Base-by-base conservation (phyloP, 2,888 invertebrate species). In the Polymixis flavicincta region DNA sequence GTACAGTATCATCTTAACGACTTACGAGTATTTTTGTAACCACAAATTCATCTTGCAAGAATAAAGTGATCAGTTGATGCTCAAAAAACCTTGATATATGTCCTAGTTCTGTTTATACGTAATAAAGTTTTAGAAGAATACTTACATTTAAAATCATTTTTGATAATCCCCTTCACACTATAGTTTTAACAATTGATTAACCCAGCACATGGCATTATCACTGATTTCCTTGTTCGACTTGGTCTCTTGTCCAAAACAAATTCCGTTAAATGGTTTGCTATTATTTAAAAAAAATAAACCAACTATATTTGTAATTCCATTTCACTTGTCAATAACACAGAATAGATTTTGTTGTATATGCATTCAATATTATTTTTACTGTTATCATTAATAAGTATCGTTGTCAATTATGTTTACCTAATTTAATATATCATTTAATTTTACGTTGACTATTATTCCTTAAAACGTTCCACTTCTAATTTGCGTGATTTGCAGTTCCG, bases 141-240 rank as follows among this genome's bases (percentile, higher is more conserved):
- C 84, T 82, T 65, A 82, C 82, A 68, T 80, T 74, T 37, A 66
- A 59, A 68, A 80, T 80, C 82, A 82, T 82, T 32, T 71, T 83
- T n/a, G 9, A 67, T 22, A 28, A 54, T 59, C 37, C 11, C 2
- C 19, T 25, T 22, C 42, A 25, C 42, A 42, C 45, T 54, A 22
- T 57, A 8, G 14, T 37, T 48, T 80, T 17, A n/a, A 19, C 4
- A 11, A 32, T 25, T 48, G 45, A 0, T 17, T 42, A 48, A 13
- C 22, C 28, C 1, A 25, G 17, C 1, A 65, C n/a, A 32, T 59
- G 4, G 11, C 32, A 25, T 63, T 66, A 19, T 52, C 52, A 52
- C 0, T 80, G 6, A 11, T 68, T 48, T 37, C 2, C 14, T 75
- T 32, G 13, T 4, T 52, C 8, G 11, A 54, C 25, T 2, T 37